Conservation (phyloP, 2,797 vertebrate species). For the Octomys mimax region DNA sequence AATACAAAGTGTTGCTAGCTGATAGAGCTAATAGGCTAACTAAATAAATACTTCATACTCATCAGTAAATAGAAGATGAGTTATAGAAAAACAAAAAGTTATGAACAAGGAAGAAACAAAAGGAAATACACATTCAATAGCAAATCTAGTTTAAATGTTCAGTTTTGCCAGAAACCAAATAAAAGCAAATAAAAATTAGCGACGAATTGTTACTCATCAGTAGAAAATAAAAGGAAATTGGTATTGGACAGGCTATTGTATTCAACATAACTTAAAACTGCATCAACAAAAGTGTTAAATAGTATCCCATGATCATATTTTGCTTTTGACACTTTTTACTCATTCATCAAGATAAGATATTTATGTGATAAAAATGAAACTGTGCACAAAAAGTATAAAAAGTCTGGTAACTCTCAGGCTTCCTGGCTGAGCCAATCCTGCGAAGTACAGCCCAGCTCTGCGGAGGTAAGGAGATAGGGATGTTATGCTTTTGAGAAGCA, state of each 20-base stretch:
- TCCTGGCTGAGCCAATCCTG: neutral
- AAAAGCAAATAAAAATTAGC: neutral
- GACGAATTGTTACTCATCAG: neutral
- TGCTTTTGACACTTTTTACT: neutral
- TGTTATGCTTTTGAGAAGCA: neutral
- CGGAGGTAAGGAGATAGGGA: rapidly evolving
- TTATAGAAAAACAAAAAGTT: constrained; percentile 18
- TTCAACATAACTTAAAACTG: neutral
- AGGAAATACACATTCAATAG: neutral
- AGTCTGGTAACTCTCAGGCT: neutral
- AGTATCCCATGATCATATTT: neutral
- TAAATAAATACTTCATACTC: neutral
- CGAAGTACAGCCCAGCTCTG: neutral
- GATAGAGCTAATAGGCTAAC: neutral
- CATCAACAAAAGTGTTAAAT: neutral
- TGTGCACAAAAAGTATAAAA: neutral
- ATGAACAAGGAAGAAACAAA: constrained; percentile 8
- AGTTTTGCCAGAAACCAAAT: neutral
- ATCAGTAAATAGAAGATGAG: neutral
- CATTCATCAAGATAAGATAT: neutral
- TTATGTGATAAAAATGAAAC: neutral
- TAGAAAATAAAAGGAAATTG: neutral
- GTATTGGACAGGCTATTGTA: neutral
- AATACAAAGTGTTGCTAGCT: neutral
- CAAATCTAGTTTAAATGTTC: neutral